Base-by-base conservation (phyloP, 2,797 vertebrate species). In the Phalloptychus januarius region DNA sequence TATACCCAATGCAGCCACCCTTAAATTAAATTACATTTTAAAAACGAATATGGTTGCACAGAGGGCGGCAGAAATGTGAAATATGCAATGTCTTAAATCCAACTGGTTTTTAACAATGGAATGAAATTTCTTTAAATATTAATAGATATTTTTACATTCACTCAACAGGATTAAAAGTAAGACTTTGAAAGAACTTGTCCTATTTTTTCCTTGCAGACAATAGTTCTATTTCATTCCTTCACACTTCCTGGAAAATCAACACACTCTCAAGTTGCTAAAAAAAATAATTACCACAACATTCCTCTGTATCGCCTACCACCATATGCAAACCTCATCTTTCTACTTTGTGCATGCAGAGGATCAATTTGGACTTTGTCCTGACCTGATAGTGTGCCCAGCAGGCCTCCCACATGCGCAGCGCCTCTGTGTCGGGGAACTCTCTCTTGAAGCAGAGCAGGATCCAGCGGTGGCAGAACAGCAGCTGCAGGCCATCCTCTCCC, bases 341-440 rank as follows among this genome's bases (percentile, higher is more conserved):
- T 3, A 77, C 44, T 23, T 36, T 13, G 75, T 58, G 76, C 77
- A 72, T 75, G 79, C 76, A 83, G 79, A 80, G 50, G 46, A 76
- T 77, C 25, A 0, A 4, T 18, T 23, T 10, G 3, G 79, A 84
- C 82, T 77, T 71, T 63, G 84, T 45, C 78, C 91, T 82, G 85
- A 99, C 98, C 98, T 99, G 98, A 84, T 99, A 99, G 94, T 99
- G 98, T 15, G 98, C 98, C 98, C 98, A 99, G 96, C 98, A 99
- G 2, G 98, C 98, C 78, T 99, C 98, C 98, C 98, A 99, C 96
- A 99, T 98, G 67, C 97, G 96, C 93, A 99, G 89, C 0, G 98
- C 98, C 90, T 99, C 98, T 0, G 96, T 96, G 75, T 99, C 98
- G 0, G 98, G 97, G 86, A 99, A 99, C 90, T 99, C 98, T 0